These are phyloP conservation scores for Pristiophorus japonicus DNA, from an alignment of 2,113 vertebrate genomes.

Conservation along the genomic window DNA sequence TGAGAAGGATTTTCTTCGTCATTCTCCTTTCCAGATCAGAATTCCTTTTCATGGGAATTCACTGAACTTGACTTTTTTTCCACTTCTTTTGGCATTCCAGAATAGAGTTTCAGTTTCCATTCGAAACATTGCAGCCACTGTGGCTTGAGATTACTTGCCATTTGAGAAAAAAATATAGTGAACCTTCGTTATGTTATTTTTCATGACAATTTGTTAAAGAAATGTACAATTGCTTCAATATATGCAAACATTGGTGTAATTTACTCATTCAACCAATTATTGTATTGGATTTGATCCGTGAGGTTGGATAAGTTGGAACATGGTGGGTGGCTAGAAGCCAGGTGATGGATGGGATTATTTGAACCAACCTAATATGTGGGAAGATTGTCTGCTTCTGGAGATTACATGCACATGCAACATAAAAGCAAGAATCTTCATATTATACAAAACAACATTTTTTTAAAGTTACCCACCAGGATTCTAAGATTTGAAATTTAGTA, in stretches of 20 bases:
- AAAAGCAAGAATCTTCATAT: background rate
- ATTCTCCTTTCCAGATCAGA: conserved; percentile 17
- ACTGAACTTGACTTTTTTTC: conserved; percentile 15
- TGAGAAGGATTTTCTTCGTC: conserved; percentile 7
- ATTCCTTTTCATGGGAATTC: conserved; percentile 27
- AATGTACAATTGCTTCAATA: background rate
- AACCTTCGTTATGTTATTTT: background rate
- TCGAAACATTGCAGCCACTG: background rate
- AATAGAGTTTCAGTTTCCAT: background rate
- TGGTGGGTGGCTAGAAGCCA: background rate
- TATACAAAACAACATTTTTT: background rate
- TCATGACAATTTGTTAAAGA: background rate
- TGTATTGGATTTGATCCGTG: background rate
- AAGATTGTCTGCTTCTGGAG: background rate
- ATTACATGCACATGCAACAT: background rate
- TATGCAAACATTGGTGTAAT: background rate
- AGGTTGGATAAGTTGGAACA: background rate
- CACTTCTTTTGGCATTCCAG: background rate
- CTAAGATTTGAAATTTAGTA: background rate
- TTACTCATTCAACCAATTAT: background rate
- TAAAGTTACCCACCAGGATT: background rate
- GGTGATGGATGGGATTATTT: background rate
- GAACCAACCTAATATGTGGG: too few species aligned
- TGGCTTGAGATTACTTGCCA: background rate
- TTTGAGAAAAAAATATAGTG: background rate